Conservation (phyloP, 1,140 invertebrate genomes). For the Meloidogyne exigua region DNA sequence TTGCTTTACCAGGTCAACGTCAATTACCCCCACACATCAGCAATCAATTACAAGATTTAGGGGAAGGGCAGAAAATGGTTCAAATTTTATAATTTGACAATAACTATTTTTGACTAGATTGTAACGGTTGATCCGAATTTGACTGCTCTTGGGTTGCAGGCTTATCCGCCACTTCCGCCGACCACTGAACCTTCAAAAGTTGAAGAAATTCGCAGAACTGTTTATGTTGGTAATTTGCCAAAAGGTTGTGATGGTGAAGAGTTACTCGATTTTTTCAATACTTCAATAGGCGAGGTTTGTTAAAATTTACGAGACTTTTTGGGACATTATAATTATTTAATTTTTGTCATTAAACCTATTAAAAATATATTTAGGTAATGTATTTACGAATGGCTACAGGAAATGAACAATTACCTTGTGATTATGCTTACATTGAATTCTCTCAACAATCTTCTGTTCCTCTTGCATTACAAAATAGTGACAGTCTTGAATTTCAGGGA, state of each 20-base stretch:
- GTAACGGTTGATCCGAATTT: constrained; percentile 86
- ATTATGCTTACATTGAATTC: constrained; percentile 82
- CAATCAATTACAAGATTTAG: constrained; percentile 69
- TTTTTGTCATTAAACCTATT: no score
- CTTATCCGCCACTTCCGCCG: constrained; percentile 87
- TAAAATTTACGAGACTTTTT: constrained; percentile 1
- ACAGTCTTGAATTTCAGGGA: constrained; percentile 71
- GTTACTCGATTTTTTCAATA: constrained; percentile 59
- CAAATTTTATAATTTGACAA: neutral
- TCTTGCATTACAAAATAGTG: constrained; percentile 81
- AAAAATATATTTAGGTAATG: constrained; percentile 73
- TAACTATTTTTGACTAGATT: constrained; percentile 67
- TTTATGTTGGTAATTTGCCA: constrained; percentile 74
- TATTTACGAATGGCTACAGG: constrained; percentile 88
- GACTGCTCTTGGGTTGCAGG: constrained; percentile 77
- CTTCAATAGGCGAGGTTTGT: constrained; percentile 57
- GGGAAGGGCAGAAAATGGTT: constrained; percentile 57
- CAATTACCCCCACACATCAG: constrained; percentile 76
- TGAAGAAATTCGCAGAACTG: constrained; percentile 89
- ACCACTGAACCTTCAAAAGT: constrained; percentile 84
- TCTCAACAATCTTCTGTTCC: constrained; percentile 84
- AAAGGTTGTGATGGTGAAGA: constrained; percentile 56
- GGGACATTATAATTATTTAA: constrained; percentile 8
- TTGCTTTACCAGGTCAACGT: constrained; percentile 76
- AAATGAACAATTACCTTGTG: constrained; percentile 74